A percentile compares a stretch with the other conserved stretches of the same genome.
These are phyloP conservation scores for Athrips mouffetella DNA, from an alignment of 2,888 invertebrate genomes.

Conservation along the genomic window DNA sequence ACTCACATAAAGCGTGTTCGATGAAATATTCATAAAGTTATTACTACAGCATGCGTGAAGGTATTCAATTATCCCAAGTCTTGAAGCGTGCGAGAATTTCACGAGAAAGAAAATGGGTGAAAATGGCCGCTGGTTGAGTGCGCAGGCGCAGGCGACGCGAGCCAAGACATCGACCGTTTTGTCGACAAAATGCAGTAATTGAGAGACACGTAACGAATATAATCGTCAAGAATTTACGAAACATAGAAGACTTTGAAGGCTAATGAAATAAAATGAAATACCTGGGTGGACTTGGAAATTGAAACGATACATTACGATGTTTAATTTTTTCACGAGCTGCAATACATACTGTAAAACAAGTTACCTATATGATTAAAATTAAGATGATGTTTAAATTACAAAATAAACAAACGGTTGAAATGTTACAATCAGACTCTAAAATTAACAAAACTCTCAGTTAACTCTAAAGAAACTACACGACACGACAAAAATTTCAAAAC, in stretches of 20 bases:
- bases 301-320: too few species aligned
- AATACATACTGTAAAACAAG: too few species aligned
- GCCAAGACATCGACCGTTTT: background rate
- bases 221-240: background rate
- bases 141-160: constrained; percentile 27
- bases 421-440: too few species aligned
- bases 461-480: too few species aligned
- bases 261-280: background rate
- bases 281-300: too few species aligned
- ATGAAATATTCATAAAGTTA: constrained; percentile 54
- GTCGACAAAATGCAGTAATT: background rate
- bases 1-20: constrained; percentile 13
- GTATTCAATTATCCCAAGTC: constrained; percentile 58
- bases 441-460: too few species aligned
- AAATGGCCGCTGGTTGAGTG: constrained; percentile 63
- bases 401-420: too few species aligned
- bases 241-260: background rate
- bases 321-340: too few species aligned
- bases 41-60: constrained; percentile 66
- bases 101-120: constrained; percentile 68
- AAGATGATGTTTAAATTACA: too few species aligned
- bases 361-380: too few species aligned
- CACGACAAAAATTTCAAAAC: background rate
- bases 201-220: background rate
- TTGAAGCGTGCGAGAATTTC: constrained; percentile 64